Conservation (phyloP, 2,797 vertebrate genomes). For the Psittacula echo region DNA sequence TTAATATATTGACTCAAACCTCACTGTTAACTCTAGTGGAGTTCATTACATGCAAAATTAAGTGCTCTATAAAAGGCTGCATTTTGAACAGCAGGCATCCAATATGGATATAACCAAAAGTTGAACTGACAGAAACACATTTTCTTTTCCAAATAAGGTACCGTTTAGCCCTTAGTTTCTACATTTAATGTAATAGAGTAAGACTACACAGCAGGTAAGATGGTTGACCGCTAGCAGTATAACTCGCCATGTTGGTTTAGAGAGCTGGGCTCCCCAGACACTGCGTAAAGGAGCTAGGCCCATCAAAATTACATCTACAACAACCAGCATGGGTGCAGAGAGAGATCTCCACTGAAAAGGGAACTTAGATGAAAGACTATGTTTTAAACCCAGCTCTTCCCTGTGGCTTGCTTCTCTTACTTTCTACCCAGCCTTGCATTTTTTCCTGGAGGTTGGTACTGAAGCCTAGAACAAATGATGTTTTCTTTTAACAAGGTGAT, state of each 20-base stretch:
- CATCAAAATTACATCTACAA: neutral
- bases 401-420: neutral
- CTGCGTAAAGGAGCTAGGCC: neutral
- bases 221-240: neutral
- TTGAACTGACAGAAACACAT: neutral
- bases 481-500: neutral
- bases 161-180: neutral
- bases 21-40: neutral
- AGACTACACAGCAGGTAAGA: neutral
- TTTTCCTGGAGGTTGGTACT: neutral
- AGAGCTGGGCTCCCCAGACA: neutral
- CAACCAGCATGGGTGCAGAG: no score
- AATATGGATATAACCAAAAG: neutral
- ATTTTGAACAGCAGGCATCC: neutral
- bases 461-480: neutral
- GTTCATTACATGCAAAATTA: neutral
- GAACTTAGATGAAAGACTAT: neutral
- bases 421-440: neutral
- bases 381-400: neutral
- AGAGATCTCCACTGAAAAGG: neutral
- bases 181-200: neutral
- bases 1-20: neutral
- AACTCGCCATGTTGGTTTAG: neutral
- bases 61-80: neutral
- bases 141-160: neutral